These are phyloP conservation scores for Diuraphis noxia DNA, from an alignment of 1,140 invertebrate genomes.

Conservation along the genomic window DNA sequence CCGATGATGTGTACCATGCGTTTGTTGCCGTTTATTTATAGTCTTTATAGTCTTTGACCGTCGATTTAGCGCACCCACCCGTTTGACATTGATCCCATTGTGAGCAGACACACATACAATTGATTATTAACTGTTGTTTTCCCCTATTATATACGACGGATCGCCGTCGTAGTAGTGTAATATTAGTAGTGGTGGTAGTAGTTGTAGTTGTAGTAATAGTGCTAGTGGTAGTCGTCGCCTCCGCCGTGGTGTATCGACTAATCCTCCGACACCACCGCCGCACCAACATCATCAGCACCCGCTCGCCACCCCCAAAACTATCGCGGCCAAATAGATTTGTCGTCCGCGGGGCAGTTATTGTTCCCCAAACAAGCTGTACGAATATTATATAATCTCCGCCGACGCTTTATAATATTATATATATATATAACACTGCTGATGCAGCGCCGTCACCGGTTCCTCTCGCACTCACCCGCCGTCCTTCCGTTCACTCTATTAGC, in stretches of 20 bases:
- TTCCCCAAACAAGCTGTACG: conserved; percentile 26
- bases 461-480: no score
- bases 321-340: conserved; percentile 35
- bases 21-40: conserved; percentile 43
- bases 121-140: conserved; percentile 54
- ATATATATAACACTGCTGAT: not conserved
- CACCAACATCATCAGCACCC: not conserved
- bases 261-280: conserved; percentile 36
- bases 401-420: conserved; percentile 4
- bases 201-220: not conserved
- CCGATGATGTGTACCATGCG: conserved; percentile 28
- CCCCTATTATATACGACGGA: conserved; percentile 5
- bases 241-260: conserved; percentile 7
- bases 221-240: not conserved
- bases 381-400: conserved; percentile 38
- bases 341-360: conserved; percentile 10
- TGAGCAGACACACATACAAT: conserved; percentile 39
- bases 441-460: not conserved
- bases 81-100: conserved; percentile 54
- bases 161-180: not conserved
- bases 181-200: not conserved
- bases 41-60: conserved; percentile 45
- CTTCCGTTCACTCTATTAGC: not conserved
- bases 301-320: not conserved
- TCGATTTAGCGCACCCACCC: conserved; percentile 52